These are phyloP conservation scores for Valencia hispanica DNA, from an alignment of 2,797 vertebrate genomes.

Conservation along the genomic window DNA sequence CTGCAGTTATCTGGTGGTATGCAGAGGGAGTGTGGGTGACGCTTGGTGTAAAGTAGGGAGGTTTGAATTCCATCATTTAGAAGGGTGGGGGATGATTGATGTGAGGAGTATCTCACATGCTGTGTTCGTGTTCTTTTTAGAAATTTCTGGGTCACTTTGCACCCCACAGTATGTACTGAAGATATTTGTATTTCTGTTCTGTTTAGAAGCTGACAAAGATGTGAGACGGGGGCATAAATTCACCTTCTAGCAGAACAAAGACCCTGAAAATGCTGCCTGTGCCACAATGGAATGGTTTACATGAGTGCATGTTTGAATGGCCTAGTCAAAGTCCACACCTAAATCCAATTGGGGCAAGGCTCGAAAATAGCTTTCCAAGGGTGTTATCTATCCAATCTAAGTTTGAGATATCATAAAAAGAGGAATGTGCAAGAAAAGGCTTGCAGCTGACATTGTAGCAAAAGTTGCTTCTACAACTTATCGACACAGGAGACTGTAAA, in stretches of 20 bases:
- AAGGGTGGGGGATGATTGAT: constrained; percentile 23
- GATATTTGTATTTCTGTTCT: neutral
- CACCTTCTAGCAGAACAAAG: neutral
- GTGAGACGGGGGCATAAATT: neutral
- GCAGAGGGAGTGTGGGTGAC: constrained; percentile 41
- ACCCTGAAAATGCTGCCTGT: neutral
- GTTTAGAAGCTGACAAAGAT: neutral
- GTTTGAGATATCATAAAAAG: neutral
- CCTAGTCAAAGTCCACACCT: neutral
- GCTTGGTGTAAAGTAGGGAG: constrained; percentile 42
- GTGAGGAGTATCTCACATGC: neutral
- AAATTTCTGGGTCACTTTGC: neutral
- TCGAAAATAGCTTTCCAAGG: no score
- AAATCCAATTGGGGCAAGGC: neutral
- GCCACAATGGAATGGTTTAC: neutral
- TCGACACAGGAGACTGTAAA: no score
- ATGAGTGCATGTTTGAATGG: neutral
- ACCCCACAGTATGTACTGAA: neutral
- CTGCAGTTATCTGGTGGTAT: constrained; percentile 37
- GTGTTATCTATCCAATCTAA: no score
- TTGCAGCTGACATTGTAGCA: neutral
- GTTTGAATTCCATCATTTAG: constrained; percentile 2
- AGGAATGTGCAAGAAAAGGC: neutral
- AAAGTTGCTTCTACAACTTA: neutral
- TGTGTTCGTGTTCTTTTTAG: neutral